Evolutionary conservation across 2,797 vertebrate species (phyloP), one percentile per base, ranked within the genome.

Genomic region (Myotis daubentonii): DNA sequence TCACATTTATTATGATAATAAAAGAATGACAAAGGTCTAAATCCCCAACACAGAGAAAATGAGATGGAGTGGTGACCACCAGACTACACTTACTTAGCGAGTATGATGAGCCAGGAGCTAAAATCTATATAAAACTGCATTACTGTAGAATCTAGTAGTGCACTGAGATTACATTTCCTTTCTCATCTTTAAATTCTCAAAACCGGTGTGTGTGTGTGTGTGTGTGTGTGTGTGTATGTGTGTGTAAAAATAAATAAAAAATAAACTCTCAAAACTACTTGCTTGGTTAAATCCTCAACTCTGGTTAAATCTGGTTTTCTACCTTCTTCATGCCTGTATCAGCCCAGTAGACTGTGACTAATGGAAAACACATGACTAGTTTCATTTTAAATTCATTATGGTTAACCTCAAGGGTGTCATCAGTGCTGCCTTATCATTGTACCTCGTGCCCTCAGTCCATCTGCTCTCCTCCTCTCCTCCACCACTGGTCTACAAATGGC

Each of bases 181-280:
- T 74, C 28, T 84, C 66, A 88, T 84, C 83, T 95, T 91, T 80
- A 84, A 79, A 81, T 92, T 93, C 74, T 93, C 47, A 44, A 75
- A 85, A 15, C 60, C 15, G 12, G 60, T 30, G 60, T 62, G 60
- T 62, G 60, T 62, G 55, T 57, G 55, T 23, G 22, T 55, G 22
- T 55, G 22, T 55, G 53, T 22, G 51, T 55, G 53, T 22, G 51
- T 51, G 51, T 51, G 51, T 53, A 19, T 53, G 57, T 62, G 57
- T 60, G 57, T 62, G 57, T 62, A 62, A 30, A 62, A 62, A 62
- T 30, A 62, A 62, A 62, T 15, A 6, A 62, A 62, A 62, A 62
- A 62, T 74, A 84, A 79, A 85, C 82, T 93, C 74, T 89, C 28
- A 55, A 80, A 85, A 89, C 36, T 47, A 71, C 80, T 76, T 89